These are phyloP conservation scores for Danio aesculapii DNA, from an alignment of 2,797 vertebrate genomes.

Conservation along the genomic window DNA sequence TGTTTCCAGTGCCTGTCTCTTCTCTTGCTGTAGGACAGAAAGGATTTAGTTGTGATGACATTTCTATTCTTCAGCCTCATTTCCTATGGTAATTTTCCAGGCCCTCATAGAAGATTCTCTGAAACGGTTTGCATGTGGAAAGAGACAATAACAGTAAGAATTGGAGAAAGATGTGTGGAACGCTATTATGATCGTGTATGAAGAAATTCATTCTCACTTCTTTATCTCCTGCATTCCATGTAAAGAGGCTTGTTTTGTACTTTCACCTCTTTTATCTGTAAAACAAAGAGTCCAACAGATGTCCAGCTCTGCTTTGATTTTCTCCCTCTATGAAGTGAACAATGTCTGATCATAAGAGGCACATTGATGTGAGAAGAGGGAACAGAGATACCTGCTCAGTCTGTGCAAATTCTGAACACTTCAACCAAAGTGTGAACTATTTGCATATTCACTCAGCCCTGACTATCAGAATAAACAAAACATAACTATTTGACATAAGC, in stretches of 20 bases:
- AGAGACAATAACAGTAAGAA: not conserved
- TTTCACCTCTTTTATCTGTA: constrained; percentile 28
- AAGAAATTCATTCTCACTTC: constrained; percentile 20
- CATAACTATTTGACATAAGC: not conserved
- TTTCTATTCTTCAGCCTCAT: constrained; percentile 21
- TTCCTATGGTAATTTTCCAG: constrained; percentile 25
- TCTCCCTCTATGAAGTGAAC: constrained; percentile 31
- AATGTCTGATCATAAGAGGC: constrained; percentile 17
- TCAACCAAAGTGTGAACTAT: not conserved
- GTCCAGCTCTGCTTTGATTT: constrained; percentile 41
- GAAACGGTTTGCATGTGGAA: constrained; percentile 15
- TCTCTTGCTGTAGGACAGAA: constrained; percentile 19
- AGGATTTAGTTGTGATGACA: constrained; percentile 21
- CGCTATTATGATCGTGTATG: constrained; percentile 19
- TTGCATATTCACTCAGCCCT: not conserved
- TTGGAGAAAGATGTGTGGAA: constrained; percentile 8
- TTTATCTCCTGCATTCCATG: constrained; percentile 20
- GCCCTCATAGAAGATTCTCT: constrained; percentile 9
- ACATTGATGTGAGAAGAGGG: not conserved
- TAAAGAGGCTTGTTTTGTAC: constrained; percentile 41
- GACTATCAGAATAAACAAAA: not conserved
- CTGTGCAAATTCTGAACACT: not conserved
- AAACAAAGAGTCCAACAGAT: constrained; percentile 41
- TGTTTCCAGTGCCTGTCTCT: constrained; percentile 31
- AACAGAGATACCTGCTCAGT: not conserved